Evolutionary conservation across 2,888 invertebrate species (phyloP), one percentile per base, ranked within the genome.

Genomic region (Melieria crassipennis): DNA sequence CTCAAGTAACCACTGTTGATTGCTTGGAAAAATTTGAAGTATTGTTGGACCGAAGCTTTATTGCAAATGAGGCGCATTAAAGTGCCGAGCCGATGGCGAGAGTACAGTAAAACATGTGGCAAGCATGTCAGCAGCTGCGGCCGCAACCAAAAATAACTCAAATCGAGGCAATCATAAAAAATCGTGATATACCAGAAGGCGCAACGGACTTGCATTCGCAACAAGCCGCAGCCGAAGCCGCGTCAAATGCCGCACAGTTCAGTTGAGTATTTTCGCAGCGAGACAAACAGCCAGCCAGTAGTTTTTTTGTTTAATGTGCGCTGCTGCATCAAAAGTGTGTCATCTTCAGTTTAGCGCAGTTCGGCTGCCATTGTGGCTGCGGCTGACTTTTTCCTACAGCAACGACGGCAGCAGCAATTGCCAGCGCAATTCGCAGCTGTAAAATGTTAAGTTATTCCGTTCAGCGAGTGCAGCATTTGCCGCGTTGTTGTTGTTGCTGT

Each of bases 121-220:
- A 30, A 30, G 30, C 30, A 30, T 30, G 30, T 30, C 30, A 30
- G 30, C 30, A 30, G 30, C 30, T 30, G 30, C 30, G 30, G 30
- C 30, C 30, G 30, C 30, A 30, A 30, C 30, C 30, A 30, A 30
- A 30, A 30, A 30, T 30, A 30, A 30, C 30, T 30, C 30, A 30
- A 30, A 30, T 30, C 30, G 30, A 30, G 30, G 3, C 30, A 30
- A 30, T 67, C 67, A 67, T 30, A 30, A 60, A 67, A 52, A 67
- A 67, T 67, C 67, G 67, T 67, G 67, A 67, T 67, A 67, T 60
- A 67, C 52, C 67, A 67, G 61, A 67, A 67, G 67, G 48, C 67
- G 67, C 30, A 30, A 30, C 30, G 30, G 30, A 30, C 30, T 30
- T 30, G 30, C 30, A 30, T 30, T 30, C 3, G 30, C 30, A 30